A percentile compares a stretch with the other conserved stretches of the same genome.
Evolutionary conservation across 2,113 vertebrate species (phyloP).

Genomic region (Semnopithecus entellus): DNA sequence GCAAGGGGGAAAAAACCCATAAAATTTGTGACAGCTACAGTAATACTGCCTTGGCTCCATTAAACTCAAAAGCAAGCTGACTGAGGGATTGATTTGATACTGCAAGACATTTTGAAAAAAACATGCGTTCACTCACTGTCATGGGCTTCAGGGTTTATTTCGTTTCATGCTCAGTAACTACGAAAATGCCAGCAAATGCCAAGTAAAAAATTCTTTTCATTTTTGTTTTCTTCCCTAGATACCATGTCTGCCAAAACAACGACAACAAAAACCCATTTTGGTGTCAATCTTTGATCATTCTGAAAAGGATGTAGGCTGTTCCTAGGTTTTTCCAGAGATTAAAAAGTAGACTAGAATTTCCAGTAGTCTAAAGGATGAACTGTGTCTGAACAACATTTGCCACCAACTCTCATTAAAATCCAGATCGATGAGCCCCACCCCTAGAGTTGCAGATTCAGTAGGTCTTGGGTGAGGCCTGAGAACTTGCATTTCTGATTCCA

Average conservation of each 20-base stretch:
- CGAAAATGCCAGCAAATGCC: neutral
- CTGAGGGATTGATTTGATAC: slow-evolving; percentile 6
- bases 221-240: neutral
- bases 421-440: neutral
- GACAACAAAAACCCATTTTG: neutral
- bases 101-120: neutral
- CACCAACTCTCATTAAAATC: neutral
- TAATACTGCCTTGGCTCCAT: slow-evolving; percentile 36
- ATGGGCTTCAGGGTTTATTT: neutral
- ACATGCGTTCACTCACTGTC: neutral
- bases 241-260: neutral
- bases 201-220: neutral
- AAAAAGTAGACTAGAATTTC: neutral
- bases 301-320: neutral
- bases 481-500: neutral
- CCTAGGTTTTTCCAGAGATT: neutral
- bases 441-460: neutral
- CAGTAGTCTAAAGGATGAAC: neutral
- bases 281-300: neutral
- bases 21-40: slow-evolving; percentile 70
- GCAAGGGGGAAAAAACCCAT: neutral
- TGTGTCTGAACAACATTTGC: neutral
- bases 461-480: neutral
- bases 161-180: neutral
- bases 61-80: neutral